Evolutionary conservation across 2,888 invertebrate genomes (phyloP).

Genomic region (Phorcus lineatus): DNA sequence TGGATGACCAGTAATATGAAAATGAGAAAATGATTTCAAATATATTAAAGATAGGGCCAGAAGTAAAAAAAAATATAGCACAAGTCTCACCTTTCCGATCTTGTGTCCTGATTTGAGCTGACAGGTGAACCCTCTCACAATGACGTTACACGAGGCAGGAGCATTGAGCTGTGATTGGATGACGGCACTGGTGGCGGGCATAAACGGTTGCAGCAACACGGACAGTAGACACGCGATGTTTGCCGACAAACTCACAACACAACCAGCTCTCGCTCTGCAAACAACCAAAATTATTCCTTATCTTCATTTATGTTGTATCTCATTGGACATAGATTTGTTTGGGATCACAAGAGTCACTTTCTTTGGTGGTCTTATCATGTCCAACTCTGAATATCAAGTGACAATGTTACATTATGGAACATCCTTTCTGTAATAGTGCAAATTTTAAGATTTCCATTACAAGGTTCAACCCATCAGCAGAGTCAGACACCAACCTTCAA

Average conservation of each 20-base stretch:
- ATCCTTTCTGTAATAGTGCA: too few species aligned
- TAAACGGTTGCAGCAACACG: conserved; percentile 89
- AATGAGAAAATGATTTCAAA: too few species aligned
- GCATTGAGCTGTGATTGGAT: conserved; percentile 86
- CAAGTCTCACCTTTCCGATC: conserved; percentile 82
- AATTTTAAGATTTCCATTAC: too few species aligned
- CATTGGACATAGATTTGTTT: too few species aligned
- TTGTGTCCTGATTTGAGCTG: conserved; percentile 87
- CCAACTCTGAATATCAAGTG: not conserved
- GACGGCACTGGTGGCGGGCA: conserved; percentile 86
- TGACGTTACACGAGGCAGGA: conserved; percentile 75
- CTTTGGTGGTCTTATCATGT: too few species aligned
- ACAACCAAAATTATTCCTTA: not conserved
- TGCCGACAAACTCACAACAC: conserved; percentile 89
- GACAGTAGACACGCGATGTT: conserved; percentile 89
- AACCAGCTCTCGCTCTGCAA: conserved; percentile 82
- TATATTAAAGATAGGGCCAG: too few species aligned
- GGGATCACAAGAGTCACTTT: too few species aligned
- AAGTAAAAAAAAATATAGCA: too few species aligned
- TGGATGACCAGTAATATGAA: too few species aligned
- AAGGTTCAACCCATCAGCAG: too few species aligned
- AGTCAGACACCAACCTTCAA: too few species aligned
- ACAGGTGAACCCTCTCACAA: conserved; percentile 72
- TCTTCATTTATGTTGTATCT: not conserved
- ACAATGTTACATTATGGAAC: too few species aligned